Conservation (phyloP, 2,113 vertebrate genomes). For the Seriola rivoliana region DNA sequence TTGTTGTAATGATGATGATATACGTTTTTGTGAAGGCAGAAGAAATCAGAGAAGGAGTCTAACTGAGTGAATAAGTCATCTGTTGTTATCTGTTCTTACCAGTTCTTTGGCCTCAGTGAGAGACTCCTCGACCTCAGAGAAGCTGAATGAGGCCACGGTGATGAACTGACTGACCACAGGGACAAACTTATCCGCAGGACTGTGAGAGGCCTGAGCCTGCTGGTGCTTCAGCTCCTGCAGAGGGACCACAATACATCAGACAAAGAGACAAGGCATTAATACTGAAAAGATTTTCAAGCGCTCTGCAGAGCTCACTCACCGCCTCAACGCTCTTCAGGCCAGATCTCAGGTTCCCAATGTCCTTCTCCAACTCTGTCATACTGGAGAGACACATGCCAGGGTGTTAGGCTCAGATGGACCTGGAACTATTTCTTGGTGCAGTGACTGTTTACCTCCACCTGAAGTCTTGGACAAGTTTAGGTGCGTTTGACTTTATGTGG, state of each 20-base stretch:
- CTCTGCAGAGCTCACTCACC: slow-evolving; percentile 38
- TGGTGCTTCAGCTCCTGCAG: slow-evolving; percentile 72
- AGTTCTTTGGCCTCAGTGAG: slow-evolving; percentile 67
- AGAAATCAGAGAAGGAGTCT: not conserved
- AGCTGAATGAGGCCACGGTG: slow-evolving; percentile 70
- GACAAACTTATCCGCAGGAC: slow-evolving; percentile 59
- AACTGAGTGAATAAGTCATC: not conserved
- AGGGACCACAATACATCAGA: not conserved
- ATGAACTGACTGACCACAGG: slow-evolving; percentile 71
- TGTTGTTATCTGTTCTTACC: slow-evolving; percentile 49
- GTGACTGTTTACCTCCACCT: no score
- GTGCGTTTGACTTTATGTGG: no score
- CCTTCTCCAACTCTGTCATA: slow-evolving; percentile 74
- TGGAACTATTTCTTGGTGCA: not conserved
- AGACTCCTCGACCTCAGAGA: slow-evolving; percentile 70
- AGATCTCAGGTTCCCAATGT: slow-evolving; percentile 60
- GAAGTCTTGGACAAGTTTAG: no score
- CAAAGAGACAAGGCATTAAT: not conserved
- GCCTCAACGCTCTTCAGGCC: slow-evolving; percentile 63
- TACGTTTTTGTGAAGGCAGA: not conserved
- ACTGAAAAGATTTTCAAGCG: not conserved
- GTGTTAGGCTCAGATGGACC: not conserved
- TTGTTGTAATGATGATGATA: not conserved
- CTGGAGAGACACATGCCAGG: slow-evolving; percentile 24
- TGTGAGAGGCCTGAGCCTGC: slow-evolving; percentile 35